Base-by-base conservation (phyloP, 2,797 vertebrate genomes). In the Pterois miles region DNA sequence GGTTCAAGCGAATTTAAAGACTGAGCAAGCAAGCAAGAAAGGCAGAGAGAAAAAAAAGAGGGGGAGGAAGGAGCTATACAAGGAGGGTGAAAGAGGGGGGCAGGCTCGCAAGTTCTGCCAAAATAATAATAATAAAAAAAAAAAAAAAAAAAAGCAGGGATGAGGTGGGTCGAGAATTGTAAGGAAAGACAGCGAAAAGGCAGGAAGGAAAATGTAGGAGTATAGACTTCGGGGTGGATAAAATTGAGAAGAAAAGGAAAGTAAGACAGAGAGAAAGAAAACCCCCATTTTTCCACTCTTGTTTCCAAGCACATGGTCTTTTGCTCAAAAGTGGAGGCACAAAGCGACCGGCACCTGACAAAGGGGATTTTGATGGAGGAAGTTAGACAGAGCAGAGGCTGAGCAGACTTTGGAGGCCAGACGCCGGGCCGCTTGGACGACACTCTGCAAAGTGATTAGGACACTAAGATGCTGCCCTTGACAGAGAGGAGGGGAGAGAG, bases 1-100 rank as follows among this genome's bases (percentile, higher is more conserved):
- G 81, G 92, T 92, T 93, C 92, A 90, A 83, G 86, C 70, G 85
- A 90, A 94, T 93, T 90, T 91, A 91, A 93, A 93, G 91, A 88
- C 87, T 84, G 80, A 85, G 86, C 69, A 75, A 68, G 89, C 57
- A 25, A 76, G 80, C 56, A 69, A 73, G 81, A 76, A 60, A 83
- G 54, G 56, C 66, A 85, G 78, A 71, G 69, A 76, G 71, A 79
- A 68, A n/a, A 12, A 63, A 78, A 81, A 86, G 76, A 91, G 70
- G 71, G 56, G 70, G 76, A 90, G 79, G 76, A 91, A 76, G 71
- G 81, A 90, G 81, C 86, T 88, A 85, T 83, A 91, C 8, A 23
- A 65, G 78, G 75, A 84, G 78, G 86, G 82, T 62, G 68, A 69
- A 72, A 22, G 65, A 25, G 81, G 71, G 76, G 77, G 73, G 65